phyloP scores from a whole-genome alignment of 2,888 invertebrate genomes.

The Apoda limacodes region DNA sequence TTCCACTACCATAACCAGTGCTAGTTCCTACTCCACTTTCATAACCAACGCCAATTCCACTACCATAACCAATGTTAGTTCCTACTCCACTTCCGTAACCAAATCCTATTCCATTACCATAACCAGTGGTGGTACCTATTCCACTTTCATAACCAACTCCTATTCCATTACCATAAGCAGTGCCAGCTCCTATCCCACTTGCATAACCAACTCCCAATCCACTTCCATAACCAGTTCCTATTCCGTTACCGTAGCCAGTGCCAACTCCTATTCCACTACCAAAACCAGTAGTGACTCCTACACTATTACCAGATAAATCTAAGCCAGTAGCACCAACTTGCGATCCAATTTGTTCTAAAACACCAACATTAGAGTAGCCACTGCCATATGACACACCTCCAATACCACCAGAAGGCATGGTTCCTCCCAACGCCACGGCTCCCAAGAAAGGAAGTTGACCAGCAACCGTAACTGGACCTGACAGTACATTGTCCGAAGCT shows the following conservation, averaged over 20 bases:
- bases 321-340: conserved; percentile 5
- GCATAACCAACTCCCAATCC: background rate
- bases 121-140: no score
- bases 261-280: background rate
- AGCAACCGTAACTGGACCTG: conserved; percentile 23
- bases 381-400: conserved; percentile 25
- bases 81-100: no score
- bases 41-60: conserved; percentile 12
- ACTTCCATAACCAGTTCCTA: background rate
- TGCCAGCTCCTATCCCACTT: background rate
- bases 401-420: conserved; percentile 22
- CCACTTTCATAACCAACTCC: background rate
- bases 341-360: conserved; percentile 18
- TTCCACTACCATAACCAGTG: conserved; percentile 1
- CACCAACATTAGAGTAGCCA: conserved; percentile 24
- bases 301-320: background rate
- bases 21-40: conserved; percentile 4
- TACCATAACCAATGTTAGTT: no score
- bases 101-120: no score
- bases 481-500: conserved; percentile 27
- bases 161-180: background rate
- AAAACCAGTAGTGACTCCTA: background rate
- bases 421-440: conserved; percentile 23
- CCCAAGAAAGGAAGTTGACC: conserved; percentile 27
- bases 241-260: background rate